Conservation (phyloP, 2,888 invertebrate species). For the Calliphora vomitoria region DNA sequence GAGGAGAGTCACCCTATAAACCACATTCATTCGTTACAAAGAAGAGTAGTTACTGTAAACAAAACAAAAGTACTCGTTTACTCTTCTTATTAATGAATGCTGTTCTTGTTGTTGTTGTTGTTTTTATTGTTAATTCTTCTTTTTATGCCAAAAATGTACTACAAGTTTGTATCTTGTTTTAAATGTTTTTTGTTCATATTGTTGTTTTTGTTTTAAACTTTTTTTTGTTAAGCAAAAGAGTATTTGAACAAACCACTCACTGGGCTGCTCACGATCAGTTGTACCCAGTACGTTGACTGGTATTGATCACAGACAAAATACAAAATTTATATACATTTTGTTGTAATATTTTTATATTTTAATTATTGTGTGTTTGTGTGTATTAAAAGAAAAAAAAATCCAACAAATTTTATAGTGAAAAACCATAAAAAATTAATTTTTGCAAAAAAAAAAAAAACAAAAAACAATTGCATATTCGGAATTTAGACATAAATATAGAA, state of each 20-base stretch:
- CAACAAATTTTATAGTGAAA: slow-evolving; percentile 46
- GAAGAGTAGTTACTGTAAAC: not conserved
- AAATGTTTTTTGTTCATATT: not conserved
- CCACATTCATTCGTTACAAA: not conserved
- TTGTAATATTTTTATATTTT: not conserved
- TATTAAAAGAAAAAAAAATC: slow-evolving; percentile 22
- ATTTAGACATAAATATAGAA: slow-evolving; percentile 10
- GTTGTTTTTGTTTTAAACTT: slow-evolving; percentile 13
- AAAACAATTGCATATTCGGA: not conserved
- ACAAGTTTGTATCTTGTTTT: slow-evolving; percentile 53
- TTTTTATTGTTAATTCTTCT: not conserved
- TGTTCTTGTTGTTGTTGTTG: not conserved
- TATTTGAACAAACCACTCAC: slow-evolving; percentile 10
- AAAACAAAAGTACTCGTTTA: not conserved
- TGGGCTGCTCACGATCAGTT: slow-evolving; percentile 76
- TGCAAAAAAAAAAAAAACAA: slow-evolving; percentile 32
- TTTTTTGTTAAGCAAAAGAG: slow-evolving; percentile 1
- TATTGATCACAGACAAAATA: slow-evolving; percentile 73
- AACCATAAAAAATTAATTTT: slow-evolving; percentile 6
- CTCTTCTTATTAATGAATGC: not conserved
- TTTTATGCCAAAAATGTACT: slow-evolving; percentile 28
- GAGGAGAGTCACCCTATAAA: not conserved
- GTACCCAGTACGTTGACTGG: slow-evolving; percentile 80
- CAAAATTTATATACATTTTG: not conserved
- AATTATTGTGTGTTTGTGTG: slow-evolving; percentile 14